These are phyloP conservation scores for Caenorhabditis wallacei DNA, from an alignment of 2,888 invertebrate genomes.

Conservation along the genomic window DNA sequence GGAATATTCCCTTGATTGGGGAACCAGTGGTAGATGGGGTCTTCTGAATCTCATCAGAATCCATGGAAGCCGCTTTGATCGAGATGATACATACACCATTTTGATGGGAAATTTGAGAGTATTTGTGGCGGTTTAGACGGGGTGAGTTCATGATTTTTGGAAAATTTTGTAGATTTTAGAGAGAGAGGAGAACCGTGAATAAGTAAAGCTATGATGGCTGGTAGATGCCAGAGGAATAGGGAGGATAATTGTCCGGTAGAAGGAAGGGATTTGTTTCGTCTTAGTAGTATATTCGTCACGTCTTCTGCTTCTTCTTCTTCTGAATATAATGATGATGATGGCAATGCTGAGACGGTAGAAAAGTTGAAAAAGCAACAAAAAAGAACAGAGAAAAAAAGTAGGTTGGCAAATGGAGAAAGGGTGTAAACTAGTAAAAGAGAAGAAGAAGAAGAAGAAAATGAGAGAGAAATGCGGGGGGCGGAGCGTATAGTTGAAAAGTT, in stretches of 20 bases:
- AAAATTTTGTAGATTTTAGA: too few species aligned
- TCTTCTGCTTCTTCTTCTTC: constrained; percentile 30
- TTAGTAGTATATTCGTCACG: constrained; percentile 1
- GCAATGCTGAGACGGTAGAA: constrained; percentile 22
- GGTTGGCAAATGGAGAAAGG: constrained; percentile 3
- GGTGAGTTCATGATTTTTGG: background rate
- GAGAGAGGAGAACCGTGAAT: too few species aligned
- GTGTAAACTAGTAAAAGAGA: constrained; percentile 49
- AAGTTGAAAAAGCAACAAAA: background rate
- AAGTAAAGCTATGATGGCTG: too few species aligned
- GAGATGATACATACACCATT: constrained; percentile 61
- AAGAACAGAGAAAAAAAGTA: constrained; percentile 16
- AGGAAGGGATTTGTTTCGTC: background rate
- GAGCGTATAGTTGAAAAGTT: background rate
- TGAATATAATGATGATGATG: constrained; percentile 33
- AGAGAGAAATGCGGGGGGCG: constrained; percentile 45
- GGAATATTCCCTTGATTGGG: constrained; percentile 62
- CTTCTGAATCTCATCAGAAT: constrained; percentile 13
- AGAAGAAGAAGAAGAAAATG: constrained; percentile 12
- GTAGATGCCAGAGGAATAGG: too few species aligned
- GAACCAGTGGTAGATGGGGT: constrained; percentile 22
- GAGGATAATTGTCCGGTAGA: background rate
- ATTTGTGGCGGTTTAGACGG: background rate
- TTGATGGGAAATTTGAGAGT: constrained; percentile 21
- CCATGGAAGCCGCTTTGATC: constrained; percentile 44